A percentile compares a stretch with the other conserved stretches of the same genome.
Conservation (phyloP, 2,113 vertebrate genomes). For the Bubo bubo region DNA sequence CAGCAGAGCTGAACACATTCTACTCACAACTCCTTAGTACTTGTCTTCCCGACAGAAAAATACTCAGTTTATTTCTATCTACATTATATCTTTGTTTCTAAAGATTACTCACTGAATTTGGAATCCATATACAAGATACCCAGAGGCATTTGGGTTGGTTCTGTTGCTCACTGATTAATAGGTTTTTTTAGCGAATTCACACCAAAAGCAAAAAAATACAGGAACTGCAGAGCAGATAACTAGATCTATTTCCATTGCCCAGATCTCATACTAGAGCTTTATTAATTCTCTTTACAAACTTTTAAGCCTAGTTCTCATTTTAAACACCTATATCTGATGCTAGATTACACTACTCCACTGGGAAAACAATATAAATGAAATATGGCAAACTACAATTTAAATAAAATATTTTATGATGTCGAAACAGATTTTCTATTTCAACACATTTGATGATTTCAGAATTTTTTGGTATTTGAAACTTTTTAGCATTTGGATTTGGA, state of each 20-base stretch:
- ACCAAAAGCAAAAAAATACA: not conserved
- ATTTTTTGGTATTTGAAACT: not conserved
- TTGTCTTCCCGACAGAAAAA: not conserved
- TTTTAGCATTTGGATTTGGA: not conserved
- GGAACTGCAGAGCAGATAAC: not conserved
- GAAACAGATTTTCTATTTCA: not conserved
- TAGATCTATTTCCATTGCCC: not conserved
- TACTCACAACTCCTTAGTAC: not conserved
- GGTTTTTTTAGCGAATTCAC: not conserved
- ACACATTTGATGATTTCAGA: not conserved
- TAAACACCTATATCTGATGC: not conserved
- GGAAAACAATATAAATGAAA: not conserved
- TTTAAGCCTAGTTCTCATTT: not conserved
- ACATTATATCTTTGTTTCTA: not conserved
- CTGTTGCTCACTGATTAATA: not conserved
- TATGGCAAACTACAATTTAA: not conserved
- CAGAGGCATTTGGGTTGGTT: not conserved
- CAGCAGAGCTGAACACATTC: not conserved
- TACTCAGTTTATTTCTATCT: too few relatives aligned
- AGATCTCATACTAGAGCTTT: not conserved
- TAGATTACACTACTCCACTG: not conserved
- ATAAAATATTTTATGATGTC: not conserved
- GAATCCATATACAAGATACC: not conserved
- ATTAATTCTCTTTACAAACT: not conserved
- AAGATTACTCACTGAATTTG: too few relatives aligned